Conservation (phyloP, 2,888 invertebrate species). For the Campoplex capitator region DNA sequence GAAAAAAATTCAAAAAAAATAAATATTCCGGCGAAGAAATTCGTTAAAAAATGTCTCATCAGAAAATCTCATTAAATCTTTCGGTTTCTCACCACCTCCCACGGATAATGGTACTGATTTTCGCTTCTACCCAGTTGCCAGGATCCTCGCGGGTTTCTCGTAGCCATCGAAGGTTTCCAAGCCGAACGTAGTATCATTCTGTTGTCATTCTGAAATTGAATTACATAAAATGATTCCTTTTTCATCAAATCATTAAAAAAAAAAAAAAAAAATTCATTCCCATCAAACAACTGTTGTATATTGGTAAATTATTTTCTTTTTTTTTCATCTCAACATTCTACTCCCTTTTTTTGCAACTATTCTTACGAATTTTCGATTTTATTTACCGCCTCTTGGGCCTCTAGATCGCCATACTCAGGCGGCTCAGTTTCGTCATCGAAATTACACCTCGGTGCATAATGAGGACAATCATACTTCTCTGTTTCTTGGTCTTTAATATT, state of each 20-base stretch:
- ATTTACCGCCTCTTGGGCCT: background rate
- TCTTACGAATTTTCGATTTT: background rate
- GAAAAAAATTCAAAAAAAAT: background rate
- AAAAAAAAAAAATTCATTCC: background rate
- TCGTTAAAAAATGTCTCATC: background rate
- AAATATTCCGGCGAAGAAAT: background rate
- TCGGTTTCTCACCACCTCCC: background rate
- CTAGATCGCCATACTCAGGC: no score
- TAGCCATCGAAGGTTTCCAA: background rate
- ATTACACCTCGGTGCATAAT: no score
- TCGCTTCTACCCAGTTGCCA: background rate
- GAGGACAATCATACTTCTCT: no score
- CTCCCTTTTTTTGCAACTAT: background rate
- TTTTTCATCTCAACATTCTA: background rate
- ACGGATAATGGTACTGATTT: background rate
- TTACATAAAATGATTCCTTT: no score
- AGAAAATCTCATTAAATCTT: background rate
- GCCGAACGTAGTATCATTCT: background rate
- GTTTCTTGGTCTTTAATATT: background rate
- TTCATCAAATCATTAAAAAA: no score
- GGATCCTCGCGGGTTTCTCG: background rate
- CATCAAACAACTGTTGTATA: background rate
- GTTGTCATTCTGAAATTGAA: no score
- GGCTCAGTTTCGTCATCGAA: no score
- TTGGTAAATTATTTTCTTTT: background rate